phyloP scores from a whole-genome alignment of 1,140 invertebrate species.

The Drosophila lacteicornis region DNA sequence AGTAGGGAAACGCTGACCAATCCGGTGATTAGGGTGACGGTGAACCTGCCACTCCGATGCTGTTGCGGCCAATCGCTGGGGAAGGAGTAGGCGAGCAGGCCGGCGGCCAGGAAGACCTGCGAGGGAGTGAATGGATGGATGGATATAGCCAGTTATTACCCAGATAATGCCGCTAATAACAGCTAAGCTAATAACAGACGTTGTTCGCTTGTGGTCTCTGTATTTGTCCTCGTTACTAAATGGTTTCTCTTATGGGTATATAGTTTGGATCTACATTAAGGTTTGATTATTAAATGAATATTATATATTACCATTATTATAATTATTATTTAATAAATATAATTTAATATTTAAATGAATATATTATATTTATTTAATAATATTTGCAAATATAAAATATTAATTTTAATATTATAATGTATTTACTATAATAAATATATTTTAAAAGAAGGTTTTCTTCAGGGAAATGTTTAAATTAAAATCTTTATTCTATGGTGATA shows the following conservation, averaged over 20 bases:
- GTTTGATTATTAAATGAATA: not conserved
- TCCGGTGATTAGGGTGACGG: conserved; percentile 50
- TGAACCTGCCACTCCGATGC: conserved; percentile 61
- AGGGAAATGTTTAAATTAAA: not conserved
- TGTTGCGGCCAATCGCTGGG: conserved; percentile 68
- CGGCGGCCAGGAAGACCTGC: conserved; percentile 43
- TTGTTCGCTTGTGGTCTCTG: not conserved
- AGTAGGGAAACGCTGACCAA: conserved; percentile 65
- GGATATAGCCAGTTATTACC: conserved; percentile 7
- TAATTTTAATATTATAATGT: not conserved
- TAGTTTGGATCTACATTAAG: no score
- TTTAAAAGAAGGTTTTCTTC: not conserved
- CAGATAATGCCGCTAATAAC: conserved; percentile 56
- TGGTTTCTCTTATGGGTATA: no score
- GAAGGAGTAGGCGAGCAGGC: conserved; percentile 71
- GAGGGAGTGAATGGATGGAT: not conserved
- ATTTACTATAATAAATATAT: not conserved
- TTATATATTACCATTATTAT: no score
- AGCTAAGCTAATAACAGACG: conserved; percentile 31
- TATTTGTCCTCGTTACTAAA: not conserved
- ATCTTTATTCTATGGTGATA: no score
- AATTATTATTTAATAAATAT: not conserved
- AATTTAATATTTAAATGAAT: not conserved
- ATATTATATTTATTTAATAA: not conserved
- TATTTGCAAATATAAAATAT: not conserved